Base-by-base conservation (phyloP, 1,140 invertebrate genomes). In the Drosophila setifemur region DNA sequence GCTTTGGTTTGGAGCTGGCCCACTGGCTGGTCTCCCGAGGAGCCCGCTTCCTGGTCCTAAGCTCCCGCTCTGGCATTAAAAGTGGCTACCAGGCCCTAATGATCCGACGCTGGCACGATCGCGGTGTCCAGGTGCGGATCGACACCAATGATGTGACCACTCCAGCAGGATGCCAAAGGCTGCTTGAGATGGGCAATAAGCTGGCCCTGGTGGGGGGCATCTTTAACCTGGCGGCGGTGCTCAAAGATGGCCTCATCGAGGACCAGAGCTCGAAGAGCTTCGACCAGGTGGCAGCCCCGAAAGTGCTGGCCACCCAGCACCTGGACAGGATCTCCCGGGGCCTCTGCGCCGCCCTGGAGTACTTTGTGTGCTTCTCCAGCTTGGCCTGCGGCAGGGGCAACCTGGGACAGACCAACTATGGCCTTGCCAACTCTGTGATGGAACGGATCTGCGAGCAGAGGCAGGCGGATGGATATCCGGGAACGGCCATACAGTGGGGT, bases 331-430 rank as follows among this genome's bases (percentile, higher is more conserved):
- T 92, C 1, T 95, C 95, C 0, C 92, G 97, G 12, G 92, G 93
- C 43, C 79, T 95, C 33, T 97, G 96, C 55, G 93, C 95, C 0
- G 91, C 95, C 18, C 90, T 98, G 18, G 96, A 98, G 60, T 96
- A 97, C 91, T 99, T 98, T 88, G 95, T 98, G 5, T 95, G 94
- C 5, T 99, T 99, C 91, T 99, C 98, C 9, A 98, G 97, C 9
- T 94, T 99, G 19, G 95, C 96, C n/a, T 97, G 97, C 90, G 98
- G 98, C 1, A 93, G 97, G 33, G 98, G 98, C 55, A 99, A 99
- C 91, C 92, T 94, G 40, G 98, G 98, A 1, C 98, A 99, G 91
- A 93, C 95, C 9, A 99, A 99, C 92, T 99, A 99, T 87, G 98
- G 97, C 40, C 93, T 96, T 58, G 97, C 98, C 9, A 99, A 99